Conservation (phyloP, 2,797 vertebrate genomes). For the Antrozous pallidus region DNA sequence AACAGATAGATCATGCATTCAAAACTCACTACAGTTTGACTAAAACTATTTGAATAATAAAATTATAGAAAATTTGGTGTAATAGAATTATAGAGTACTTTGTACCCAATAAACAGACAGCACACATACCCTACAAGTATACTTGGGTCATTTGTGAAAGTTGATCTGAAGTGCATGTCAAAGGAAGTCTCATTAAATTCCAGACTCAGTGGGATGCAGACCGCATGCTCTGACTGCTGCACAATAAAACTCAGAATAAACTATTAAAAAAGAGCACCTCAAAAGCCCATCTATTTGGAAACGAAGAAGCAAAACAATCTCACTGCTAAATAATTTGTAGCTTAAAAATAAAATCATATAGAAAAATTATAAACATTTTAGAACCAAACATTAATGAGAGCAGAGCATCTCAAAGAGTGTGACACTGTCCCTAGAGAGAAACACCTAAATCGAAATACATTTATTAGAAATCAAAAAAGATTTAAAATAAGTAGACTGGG, state of each 20-base stretch:
- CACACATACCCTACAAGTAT: neutral
- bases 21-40: neutral
- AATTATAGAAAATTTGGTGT: neutral
- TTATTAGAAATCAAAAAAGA: slow-evolving; percentile 35
- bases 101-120: neutral
- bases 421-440: neutral
- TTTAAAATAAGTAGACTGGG: neutral
- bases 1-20: neutral
- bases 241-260: slow-evolving; percentile 35
- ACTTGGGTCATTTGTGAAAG: neutral
- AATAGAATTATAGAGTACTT: slow-evolving; percentile 8
- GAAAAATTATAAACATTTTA: neutral
- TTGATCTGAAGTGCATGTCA: slow-evolving; percentile 36
- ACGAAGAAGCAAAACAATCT: slow-evolving; percentile 4
- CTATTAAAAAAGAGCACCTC: neutral
- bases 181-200: neutral
- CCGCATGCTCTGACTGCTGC: neutral
- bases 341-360: neutral
- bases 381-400: neutral
- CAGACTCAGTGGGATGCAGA: neutral
- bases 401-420: neutral
- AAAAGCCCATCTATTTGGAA: neutral
- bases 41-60: neutral
- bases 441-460: neutral
- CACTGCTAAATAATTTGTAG: neutral